Evolutionary conservation across 2,888 invertebrate genomes (phyloP), one percentile per base, ranked within the genome.

Genomic region (Agrochola macilenta): DNA sequence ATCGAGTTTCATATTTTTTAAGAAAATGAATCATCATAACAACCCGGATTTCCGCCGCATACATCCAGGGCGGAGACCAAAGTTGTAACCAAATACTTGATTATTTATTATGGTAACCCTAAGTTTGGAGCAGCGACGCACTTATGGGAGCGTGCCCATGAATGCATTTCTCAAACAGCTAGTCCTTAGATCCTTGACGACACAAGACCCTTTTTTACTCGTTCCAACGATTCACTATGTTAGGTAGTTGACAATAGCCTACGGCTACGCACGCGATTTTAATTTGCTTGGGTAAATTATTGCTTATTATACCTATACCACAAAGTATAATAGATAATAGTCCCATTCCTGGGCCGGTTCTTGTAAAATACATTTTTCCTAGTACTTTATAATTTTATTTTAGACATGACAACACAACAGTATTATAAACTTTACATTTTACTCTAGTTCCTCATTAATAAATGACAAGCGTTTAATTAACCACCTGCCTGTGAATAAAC

Each of bases 151-250:
- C 95, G 95, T 95, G 95, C 93, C 92, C 89, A 83, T 93, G 95
- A 95, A 95, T 95, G 95, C 94, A 94, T 94, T 95, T 86, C 74
- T 74, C 61, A 92, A 88, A 93, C 90, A 91, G 90, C 91, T 90
- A 90, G 81, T 85, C 72, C 78, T 83, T 79, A 80, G 79, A 83
- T 86, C 83, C 84, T 81, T 73, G 79, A 84, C 81, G 73, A 69
- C 74, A 76, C 78, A 79, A 73, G 69, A 43, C 73, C 74, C 87
- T 82, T 75, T 39, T 83, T 85, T 74, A 80, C 76, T 75, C 49
- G 66, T 66, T 87, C 69, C 72, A 66, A 69, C 74, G 61, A 74
- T 76, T 76, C 76, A 64, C 79, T 63, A 63, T 65, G 71, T 65
- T 68, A 78, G 49, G 49, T 77, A 54, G 77, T 64, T 58, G 39